Conservation (phyloP, 2,888 invertebrate genomes). For the Acleris sparsana region DNA sequence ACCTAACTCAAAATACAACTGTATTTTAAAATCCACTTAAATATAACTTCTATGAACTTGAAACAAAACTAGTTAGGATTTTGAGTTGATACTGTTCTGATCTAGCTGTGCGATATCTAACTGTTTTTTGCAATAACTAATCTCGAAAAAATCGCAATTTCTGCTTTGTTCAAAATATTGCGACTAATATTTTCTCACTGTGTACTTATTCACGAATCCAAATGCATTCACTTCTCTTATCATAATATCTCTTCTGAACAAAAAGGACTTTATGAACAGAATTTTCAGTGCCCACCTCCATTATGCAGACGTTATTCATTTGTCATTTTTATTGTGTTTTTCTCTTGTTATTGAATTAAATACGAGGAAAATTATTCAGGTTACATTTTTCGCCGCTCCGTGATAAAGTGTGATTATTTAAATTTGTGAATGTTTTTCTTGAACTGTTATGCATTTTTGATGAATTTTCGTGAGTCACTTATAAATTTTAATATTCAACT, state of each 20-base stretch:
- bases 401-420: slow-evolving; percentile 23
- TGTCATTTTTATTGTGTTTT: slow-evolving; percentile 35
- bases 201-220: background rate
- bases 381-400: slow-evolving; percentile 12
- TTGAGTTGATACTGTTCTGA: too few species aligned
- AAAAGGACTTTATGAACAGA: slow-evolving; percentile 8
- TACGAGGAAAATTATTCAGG: slow-evolving; percentile 25
- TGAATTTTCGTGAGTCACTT: background rate
- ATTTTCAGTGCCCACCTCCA: slow-evolving; percentile 15
- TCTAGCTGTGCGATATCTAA: too few species aligned
- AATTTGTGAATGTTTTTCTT: slow-evolving; percentile 3
- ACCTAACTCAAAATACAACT: too few species aligned
- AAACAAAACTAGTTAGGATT: too few species aligned
- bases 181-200: background rate
- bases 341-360: slow-evolving; percentile 29
- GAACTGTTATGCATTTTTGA: slow-evolving; percentile 11
- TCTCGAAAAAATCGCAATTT: too few species aligned
- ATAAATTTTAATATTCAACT: background rate
- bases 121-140: too few species aligned
- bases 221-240: background rate
- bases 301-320: slow-evolving; percentile 35
- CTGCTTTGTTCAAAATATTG: too few species aligned
- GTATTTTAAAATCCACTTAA: too few species aligned
- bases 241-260: slow-evolving; percentile 12
- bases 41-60: too few species aligned